Percentiles rank a stretch among this genome's conserved stretches.
phyloP scores from a whole-genome alignment of 2,888 invertebrate genomes.

The Oligia fasciuncula region DNA sequence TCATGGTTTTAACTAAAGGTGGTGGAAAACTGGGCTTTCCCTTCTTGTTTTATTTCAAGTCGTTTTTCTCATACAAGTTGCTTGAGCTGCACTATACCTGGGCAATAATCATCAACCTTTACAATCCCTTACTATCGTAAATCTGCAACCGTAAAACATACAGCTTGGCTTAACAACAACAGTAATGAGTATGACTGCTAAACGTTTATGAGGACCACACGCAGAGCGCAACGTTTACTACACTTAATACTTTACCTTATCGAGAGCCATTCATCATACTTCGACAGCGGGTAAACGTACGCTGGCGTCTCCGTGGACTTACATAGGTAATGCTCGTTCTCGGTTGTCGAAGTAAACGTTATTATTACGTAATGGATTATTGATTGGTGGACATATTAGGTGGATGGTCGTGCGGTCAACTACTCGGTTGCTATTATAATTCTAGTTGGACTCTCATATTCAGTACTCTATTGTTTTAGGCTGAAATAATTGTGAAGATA shows the following conservation, averaged over 20 bases:
- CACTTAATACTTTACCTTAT: conserved; percentile 53
- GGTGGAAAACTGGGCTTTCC: background rate
- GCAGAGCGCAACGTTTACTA: conserved; percentile 40
- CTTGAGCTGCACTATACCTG: background rate
- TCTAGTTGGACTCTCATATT: background rate
- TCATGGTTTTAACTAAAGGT: conserved; percentile 4
- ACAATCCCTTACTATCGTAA: conserved; percentile 12
- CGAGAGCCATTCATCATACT: conserved; percentile 56
- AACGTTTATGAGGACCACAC: conserved; percentile 34
- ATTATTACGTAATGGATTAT: conserved; percentile 54
- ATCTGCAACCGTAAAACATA: conserved; percentile 26
- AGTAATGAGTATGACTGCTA: conserved; percentile 13
- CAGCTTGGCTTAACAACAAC: conserved; percentile 7
- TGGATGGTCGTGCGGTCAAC: conserved; percentile 14
- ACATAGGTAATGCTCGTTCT: conserved; percentile 40
- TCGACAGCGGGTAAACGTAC: conserved; percentile 55
- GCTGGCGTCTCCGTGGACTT: conserved; percentile 41
- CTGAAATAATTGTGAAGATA: background rate
- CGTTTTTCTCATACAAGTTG: background rate
- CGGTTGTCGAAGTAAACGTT: conserved; percentile 48
- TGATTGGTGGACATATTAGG: conserved; percentile 42
- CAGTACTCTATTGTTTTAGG: background rate
- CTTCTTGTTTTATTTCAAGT: background rate
- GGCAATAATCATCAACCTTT: background rate
- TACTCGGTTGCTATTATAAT: background rate